These are phyloP conservation scores for Ceratoteleas bidentatus DNA, from an alignment of 1,140 invertebrate genomes.

Conservation along the genomic window DNA sequence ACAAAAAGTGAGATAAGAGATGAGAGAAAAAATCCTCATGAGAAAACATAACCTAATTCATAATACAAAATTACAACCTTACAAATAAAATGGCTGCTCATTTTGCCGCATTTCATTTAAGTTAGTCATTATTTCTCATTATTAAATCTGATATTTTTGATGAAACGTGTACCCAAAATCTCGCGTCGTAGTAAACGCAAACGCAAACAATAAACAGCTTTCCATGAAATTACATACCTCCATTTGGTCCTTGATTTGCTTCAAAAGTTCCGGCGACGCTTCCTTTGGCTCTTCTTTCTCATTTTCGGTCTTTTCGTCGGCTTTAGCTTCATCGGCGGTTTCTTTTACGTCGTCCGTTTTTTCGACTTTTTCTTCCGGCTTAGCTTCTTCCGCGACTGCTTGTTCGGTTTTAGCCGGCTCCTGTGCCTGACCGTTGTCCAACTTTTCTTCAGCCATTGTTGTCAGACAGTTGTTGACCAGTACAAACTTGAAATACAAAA, in stretches of 20 bases:
- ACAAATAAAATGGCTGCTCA: too few relatives aligned
- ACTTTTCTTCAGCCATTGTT: conserved; percentile 52
- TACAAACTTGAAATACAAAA: too few relatives aligned
- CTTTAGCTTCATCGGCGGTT: background rate
- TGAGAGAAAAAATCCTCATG: too few relatives aligned
- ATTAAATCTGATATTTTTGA: too few relatives aligned
- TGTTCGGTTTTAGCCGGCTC: conserved; percentile 46
- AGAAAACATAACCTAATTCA: too few relatives aligned
- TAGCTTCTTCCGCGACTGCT: conserved; percentile 48
- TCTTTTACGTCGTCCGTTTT: background rate
- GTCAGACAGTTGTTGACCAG: background rate
- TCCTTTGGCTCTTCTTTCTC: conserved; percentile 50
- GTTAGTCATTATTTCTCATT: too few relatives aligned
- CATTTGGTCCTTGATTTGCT: conserved; percentile 74
- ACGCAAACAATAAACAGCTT: too few relatives aligned
- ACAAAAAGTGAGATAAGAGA: too few relatives aligned
- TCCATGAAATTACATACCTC: conserved; percentile 76
- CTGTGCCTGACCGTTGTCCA: conserved; percentile 64
- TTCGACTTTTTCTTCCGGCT: background rate
- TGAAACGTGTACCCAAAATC: too few relatives aligned
- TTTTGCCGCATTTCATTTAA: too few relatives aligned
- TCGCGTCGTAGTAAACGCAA: too few relatives aligned
- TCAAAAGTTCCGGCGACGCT: conserved; percentile 62
- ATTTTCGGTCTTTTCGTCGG: conserved; percentile 24
- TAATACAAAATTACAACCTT: too few relatives aligned